A percentile compares a stretch with the other conserved stretches of the same genome.
Conservation (phyloP, 2,888 invertebrate species). For the Tetragnatha montana region DNA sequence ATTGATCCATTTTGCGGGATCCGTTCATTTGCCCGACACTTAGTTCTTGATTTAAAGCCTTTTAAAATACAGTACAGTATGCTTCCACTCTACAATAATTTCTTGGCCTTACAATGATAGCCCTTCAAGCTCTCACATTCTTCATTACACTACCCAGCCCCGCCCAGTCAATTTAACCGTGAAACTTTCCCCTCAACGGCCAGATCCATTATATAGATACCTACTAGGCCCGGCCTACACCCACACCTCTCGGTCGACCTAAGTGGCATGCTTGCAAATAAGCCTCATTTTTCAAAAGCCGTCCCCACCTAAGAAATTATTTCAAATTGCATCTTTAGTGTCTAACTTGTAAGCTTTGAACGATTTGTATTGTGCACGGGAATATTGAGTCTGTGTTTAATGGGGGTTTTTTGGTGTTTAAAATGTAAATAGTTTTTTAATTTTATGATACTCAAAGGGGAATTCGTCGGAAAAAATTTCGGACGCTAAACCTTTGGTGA, state of each 20-base stretch:
- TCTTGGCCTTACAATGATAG: no score
- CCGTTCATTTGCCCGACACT: no score
- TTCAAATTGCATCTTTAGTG: conserved; percentile 64
- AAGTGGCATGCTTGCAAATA: neutral
- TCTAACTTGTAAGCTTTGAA: conserved; percentile 25
- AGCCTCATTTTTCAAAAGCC: conserved; percentile 46
- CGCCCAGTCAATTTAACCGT: conserved; percentile 7
- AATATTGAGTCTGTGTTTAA: neutral
- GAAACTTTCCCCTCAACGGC: conserved; percentile 9
- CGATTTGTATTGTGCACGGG: conserved; percentile 33
- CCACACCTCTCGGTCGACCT: neutral
- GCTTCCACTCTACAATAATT: no score
- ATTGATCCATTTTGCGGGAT: no score
- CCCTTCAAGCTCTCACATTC: neutral
- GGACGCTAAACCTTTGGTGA: no score
- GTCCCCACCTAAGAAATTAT: conserved; percentile 49
- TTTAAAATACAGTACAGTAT: no score
- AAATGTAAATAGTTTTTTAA: no score
- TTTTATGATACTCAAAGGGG: no score
- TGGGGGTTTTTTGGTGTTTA: no score
- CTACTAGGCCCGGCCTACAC: conserved; percentile 1
- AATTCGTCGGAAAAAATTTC: no score
- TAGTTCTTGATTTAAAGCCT: no score
- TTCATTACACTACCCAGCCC: neutral
- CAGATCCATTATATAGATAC: conserved; percentile 1